phyloP scores from a whole-genome alignment of 2,113 vertebrate species.

The Solea senegalensis region DNA sequence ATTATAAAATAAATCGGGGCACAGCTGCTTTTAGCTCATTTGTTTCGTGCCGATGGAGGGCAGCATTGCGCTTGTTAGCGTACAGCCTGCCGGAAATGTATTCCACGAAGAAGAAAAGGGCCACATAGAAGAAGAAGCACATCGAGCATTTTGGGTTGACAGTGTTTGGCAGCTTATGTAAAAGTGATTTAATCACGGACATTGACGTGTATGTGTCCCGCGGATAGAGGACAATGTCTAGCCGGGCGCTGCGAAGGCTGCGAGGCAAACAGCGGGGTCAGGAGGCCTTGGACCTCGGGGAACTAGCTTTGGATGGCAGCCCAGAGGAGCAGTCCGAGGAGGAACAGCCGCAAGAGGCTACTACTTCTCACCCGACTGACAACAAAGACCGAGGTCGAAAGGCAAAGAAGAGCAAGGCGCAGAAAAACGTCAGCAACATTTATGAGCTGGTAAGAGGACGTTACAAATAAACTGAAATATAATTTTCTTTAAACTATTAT shows the following conservation, averaged over 20 bases:
- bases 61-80: too few species aligned
- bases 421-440: slow-evolving; percentile 85
- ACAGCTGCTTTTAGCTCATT: too few species aligned
- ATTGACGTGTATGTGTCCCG: background rate
- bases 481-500: background rate
- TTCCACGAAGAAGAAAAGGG: background rate
- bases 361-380: slow-evolving; percentile 37
- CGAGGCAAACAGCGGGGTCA: slow-evolving; percentile 90
- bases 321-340: slow-evolving; percentile 63
- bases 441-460: slow-evolving; percentile 83
- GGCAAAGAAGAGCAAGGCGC: slow-evolving; percentile 76
- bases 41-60: too few species aligned
- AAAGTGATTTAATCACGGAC: background rate
- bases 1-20: too few species aligned
- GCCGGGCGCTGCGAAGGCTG: slow-evolving; percentile 88
- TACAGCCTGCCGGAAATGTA: too few species aligned
- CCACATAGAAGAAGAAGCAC: background rate
- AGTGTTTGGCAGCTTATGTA: background rate
- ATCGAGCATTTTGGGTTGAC: too few species aligned
- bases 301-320: slow-evolving; percentile 58
- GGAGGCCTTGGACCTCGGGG: slow-evolving; percentile 82
- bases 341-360: slow-evolving; percentile 45
- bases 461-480: background rate
- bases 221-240: slow-evolving; percentile 83
- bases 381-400: slow-evolving; percentile 64